Evolutionary conservation across 2,113 vertebrate genomes (phyloP), one percentile per base, ranked within the genome.

Genomic region (Lampris incognitus): DNA sequence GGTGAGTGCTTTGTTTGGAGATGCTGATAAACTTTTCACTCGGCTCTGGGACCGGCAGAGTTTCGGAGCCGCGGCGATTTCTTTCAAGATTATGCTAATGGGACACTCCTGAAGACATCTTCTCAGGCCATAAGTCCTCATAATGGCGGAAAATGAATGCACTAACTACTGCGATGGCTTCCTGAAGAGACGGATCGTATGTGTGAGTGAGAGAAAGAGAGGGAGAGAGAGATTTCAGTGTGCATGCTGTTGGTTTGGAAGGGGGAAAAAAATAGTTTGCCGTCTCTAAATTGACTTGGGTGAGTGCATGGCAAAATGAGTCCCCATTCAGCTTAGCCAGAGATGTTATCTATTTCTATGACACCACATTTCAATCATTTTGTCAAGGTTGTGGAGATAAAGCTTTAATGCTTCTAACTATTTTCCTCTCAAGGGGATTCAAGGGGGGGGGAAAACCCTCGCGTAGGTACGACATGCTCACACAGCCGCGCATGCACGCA

Each of bases 381-480:
- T 79, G 87, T 83, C 85, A 87, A 89, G 88, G 87, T 84, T 83
- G 84, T 66, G 69, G 10, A 84, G 85, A 88, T 89, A 83, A 90
- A 82, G 82, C 55, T 63, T 49, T 69, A 66, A 85, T 76, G 66
- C 80, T 64, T 66, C 85, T 39, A 77, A 80, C 72, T 52, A 50
- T 78, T 81, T 81, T 54, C 4, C 57, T 85, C 70, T 89, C 78
- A 85, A 85, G 82, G 76, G 66, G 66, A 87, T 74, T 85, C 64
- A 79, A 83, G 69, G 42, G 38, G 7, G 7, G 4, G 24, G 68
- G 61, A 79, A 69, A 37, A 70, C 61, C 8, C 44, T 66, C 55
- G 51, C 59, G 70, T 11, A 61, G 3, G 13, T 36, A 24, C 0
- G 0, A 48, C 40, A 40, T 54, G 54, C 61, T 48, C 7, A 9